phyloP scores from a whole-genome alignment of 2,888 invertebrate genomes.

The Teleiodes luculella region DNA sequence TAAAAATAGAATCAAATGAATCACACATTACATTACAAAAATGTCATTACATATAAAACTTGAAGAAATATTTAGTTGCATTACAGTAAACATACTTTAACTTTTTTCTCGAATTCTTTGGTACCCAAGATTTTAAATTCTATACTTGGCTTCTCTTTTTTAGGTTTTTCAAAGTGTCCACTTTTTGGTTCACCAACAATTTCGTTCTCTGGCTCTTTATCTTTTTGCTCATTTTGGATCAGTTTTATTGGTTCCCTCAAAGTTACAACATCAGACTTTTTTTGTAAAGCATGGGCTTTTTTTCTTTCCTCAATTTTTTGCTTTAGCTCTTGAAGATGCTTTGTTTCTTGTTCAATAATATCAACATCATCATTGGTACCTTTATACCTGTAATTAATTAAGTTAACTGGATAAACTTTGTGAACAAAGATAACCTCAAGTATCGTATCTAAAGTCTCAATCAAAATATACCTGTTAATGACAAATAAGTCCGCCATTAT shows the following conservation, averaged over 20 bases:
- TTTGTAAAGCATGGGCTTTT: slow-evolving; percentile 45
- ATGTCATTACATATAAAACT: no score
- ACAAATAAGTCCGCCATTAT: slow-evolving; percentile 83
- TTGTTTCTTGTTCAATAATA: slow-evolving; percentile 68
- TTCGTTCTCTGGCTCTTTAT: slow-evolving; percentile 31
- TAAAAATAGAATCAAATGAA: slow-evolving; percentile 34
- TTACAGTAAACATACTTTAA: slow-evolving; percentile 52
- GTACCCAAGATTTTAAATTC: slow-evolving; percentile 84
- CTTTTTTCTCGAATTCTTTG: slow-evolving; percentile 77
- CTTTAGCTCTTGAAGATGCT: slow-evolving; percentile 78
- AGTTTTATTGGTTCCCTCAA: slow-evolving; percentile 22
- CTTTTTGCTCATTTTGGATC: slow-evolving; percentile 19
- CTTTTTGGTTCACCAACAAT: slow-evolving; percentile 21
- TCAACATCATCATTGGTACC: slow-evolving; percentile 56
- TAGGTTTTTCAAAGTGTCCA: slow-evolving; percentile 10
- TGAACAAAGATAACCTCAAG: slow-evolving; percentile 9
- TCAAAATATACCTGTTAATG: slow-evolving; percentile 79
- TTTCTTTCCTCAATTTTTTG: slow-evolving; percentile 80
- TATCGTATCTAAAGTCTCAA: no score
- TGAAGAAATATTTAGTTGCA: no score
- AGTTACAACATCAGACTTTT: slow-evolving; percentile 38
- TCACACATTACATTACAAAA: no score
- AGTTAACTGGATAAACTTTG: no score
- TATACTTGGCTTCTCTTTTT: slow-evolving; percentile 30
- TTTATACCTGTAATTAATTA: slow-evolving; percentile 71